Percentiles rank a stretch among this genome's conserved stretches.
Conservation (phyloP, 2,888 invertebrate genomes). For the Alviniconcha strummeri region DNA sequence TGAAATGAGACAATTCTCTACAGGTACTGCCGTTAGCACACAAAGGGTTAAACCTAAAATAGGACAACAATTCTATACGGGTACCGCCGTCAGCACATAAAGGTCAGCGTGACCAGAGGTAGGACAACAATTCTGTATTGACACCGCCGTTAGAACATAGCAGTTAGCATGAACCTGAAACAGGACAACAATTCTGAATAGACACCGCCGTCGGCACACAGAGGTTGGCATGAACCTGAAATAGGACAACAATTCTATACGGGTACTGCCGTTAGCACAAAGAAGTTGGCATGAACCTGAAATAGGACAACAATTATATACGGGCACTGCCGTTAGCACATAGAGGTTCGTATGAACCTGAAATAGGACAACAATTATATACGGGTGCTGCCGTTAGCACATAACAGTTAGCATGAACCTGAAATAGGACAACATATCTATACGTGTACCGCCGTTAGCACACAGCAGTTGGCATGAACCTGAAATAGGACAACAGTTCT, state of each 20-base stretch:
- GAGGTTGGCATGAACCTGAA: background rate
- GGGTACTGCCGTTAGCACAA: too few relatives aligned
- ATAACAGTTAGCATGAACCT: constrained; percentile 39
- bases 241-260: too few relatives aligned
- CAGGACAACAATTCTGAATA: too few relatives aligned
- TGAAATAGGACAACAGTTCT: background rate
- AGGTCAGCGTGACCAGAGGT: constrained; percentile 27
- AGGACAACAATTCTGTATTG: constrained; percentile 51
- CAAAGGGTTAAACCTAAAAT: constrained; percentile 22
- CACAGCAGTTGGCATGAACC: constrained; percentile 38
- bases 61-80: constrained; percentile 51
- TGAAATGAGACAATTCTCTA: constrained; percentile 43
- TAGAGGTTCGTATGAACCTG: constrained; percentile 23
- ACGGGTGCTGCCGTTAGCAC: constrained; percentile 66
- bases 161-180: constrained; percentile 29
- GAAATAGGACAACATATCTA: constrained; percentile 1
- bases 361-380: constrained; percentile 42
- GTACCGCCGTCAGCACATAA: constrained; percentile 65
- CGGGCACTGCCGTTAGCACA: background rate
- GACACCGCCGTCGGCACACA: too few relatives aligned
- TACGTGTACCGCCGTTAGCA: too few relatives aligned
- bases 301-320: background rate
- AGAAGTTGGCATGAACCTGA: background rate
- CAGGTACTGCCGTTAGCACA: constrained; percentile 68
- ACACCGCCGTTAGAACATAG: constrained; percentile 64